Evolutionary conservation across 2,888 invertebrate genomes (phyloP), one percentile per base, ranked within the genome.

Genomic region (Scaptomyza parva): DNA sequence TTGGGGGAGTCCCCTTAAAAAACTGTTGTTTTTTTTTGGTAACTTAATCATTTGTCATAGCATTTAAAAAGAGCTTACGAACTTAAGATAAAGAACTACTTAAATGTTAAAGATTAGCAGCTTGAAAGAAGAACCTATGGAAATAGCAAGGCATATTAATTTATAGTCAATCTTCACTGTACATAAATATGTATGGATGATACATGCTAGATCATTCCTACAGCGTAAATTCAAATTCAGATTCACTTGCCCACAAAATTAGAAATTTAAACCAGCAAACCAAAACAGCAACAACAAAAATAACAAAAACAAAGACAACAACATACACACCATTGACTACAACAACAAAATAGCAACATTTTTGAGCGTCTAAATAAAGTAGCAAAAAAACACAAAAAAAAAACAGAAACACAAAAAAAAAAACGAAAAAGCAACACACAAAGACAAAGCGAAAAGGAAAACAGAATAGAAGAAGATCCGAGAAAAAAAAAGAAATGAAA

Each of bases 161-260:
- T 33, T 35, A 35, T 35, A 35, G 35, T 9, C 39, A 33, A 11
- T 20, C 5, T 22, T 0, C 17, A 52, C 76, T 70, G 76, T 74
- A 50, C 37, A 63, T 60, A 28, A 45, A 65, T 48, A 64, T 61
- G 58, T 47, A 55, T 58, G 55, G 24, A 50, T 58, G 53, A 20
- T 62, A 62, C 20, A 69, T 59, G 74, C 66, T 65, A 87, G 78
- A 78, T 82, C 70, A 75, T 87, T 87, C 65, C 70, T 57, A 64
- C 58, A 57, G 73, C 68, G 73, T 57, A 83, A 86, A 81, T 86
- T 81, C 70, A 79, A 87, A 83, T 88, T 86, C 77, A 83, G 77
- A 86, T 79, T 86, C 88, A 86, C 83, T 84, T 84, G 88, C 83
- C 88, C 87, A 84, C 83, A 85, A 84, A 84, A 84, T 84, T 87